Evolutionary conservation across 2,888 invertebrate genomes (phyloP).

Genomic region (Aphodius sticticus): DNA sequence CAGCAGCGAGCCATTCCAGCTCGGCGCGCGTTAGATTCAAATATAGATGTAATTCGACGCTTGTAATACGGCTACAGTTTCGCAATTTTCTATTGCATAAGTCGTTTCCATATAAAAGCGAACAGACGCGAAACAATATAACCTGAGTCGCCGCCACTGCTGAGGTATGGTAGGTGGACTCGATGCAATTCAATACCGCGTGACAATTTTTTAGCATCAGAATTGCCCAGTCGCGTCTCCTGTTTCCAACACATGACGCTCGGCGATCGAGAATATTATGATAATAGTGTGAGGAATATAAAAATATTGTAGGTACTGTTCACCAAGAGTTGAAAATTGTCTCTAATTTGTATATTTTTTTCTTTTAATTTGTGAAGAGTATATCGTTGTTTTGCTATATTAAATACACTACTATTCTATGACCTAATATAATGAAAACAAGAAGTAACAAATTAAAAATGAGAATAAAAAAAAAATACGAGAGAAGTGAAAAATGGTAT

Average conservation of each 20-base stretch:
- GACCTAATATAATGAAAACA: too few relatives aligned
- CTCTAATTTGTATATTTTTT: too few relatives aligned
- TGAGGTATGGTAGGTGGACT: not conserved
- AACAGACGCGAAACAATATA: constrained; percentile 15
- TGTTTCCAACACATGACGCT: not conserved
- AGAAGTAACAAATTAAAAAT: too few relatives aligned
- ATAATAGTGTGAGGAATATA: not conserved
- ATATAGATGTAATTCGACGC: constrained; percentile 24
- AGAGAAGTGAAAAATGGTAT: too few relatives aligned
- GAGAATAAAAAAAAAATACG: too few relatives aligned
- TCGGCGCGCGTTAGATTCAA: constrained; percentile 11
- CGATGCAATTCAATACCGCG: not conserved
- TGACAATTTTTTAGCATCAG: not conserved
- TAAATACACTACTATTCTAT: too few relatives aligned
- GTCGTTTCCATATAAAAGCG: constrained; percentile 8
- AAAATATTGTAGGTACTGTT: not conserved
- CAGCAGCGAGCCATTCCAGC: constrained; percentile 7
- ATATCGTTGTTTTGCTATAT: too few relatives aligned
- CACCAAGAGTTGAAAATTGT: too few relatives aligned
- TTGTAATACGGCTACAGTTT: constrained; percentile 14
- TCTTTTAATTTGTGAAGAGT: too few relatives aligned
- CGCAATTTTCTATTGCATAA: constrained; percentile 18
- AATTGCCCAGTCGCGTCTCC: not conserved
- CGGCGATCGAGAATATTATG: not conserved
- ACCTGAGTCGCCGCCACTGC: not conserved